phyloP scores from a whole-genome alignment of 2,888 invertebrate genomes.

The Hipparchia semele region DNA sequence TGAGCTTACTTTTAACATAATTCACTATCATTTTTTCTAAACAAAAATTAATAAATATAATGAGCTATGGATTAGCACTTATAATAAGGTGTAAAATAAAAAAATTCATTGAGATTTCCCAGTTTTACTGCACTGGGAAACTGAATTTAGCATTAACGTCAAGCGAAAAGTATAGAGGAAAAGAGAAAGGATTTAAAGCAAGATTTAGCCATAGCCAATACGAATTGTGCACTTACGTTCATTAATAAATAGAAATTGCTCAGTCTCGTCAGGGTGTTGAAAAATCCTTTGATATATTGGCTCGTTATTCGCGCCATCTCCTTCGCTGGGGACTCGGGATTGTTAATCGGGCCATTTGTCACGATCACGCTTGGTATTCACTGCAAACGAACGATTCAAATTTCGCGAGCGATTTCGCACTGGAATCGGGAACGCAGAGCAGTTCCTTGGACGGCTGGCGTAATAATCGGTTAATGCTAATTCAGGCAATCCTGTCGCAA shows the following conservation, averaged over 20 bases:
- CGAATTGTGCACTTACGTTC: conserved; percentile 33
- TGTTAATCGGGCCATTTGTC: conserved; percentile 81
- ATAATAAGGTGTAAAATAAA: not conserved
- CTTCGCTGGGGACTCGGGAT: conserved; percentile 67
- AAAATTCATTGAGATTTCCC: not conserved
- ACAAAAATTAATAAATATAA: too few relatives aligned
- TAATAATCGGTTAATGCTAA: conserved; percentile 39
- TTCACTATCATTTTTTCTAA: too few relatives aligned
- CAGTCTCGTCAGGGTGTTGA: conserved; percentile 65
- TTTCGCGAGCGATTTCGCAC: conserved; percentile 67
- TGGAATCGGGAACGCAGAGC: conserved; percentile 49
- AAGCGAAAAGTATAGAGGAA: not conserved
- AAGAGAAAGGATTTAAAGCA: conserved; percentile 9
- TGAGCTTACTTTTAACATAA: too few relatives aligned
- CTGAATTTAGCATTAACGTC: not conserved
- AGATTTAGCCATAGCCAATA: conserved; percentile 23
- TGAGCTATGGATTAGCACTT: not conserved
- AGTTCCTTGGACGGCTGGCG: conserved; percentile 38
- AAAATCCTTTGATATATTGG: conserved; percentile 81
- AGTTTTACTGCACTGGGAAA: not conserved
- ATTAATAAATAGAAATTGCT: conserved; percentile 63
- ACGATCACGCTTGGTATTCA: conserved; percentile 75
- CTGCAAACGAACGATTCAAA: conserved; percentile 66
- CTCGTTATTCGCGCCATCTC: conserved; percentile 80
- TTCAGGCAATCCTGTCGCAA: conserved; percentile 26